A percentile compares a stretch with the other conserved stretches of the same genome.
Evolutionary conservation across 2,797 vertebrate species (phyloP).

Genomic region (Poecile montanus): DNA sequence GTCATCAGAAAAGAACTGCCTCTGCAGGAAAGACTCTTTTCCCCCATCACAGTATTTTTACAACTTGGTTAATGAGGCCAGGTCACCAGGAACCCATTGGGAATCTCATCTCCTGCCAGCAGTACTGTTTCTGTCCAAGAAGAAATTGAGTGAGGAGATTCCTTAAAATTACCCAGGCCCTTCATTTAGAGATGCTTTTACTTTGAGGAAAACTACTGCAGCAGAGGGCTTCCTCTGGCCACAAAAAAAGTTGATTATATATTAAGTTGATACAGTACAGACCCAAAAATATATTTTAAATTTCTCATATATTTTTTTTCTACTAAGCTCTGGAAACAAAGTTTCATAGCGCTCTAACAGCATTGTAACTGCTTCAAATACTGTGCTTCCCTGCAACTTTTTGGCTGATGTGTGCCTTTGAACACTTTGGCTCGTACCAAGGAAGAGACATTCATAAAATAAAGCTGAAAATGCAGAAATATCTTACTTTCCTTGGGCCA

Average conservation of each 20-base stretch:
- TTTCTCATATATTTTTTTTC: not conserved
- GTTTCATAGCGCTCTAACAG: not conserved
- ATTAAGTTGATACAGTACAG: not conserved
- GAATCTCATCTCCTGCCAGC: not conserved
- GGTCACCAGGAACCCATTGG: not conserved
- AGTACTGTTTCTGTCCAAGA: not conserved
- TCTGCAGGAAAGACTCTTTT: not conserved
- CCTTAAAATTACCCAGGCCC: not conserved
- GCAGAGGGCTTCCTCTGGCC: not conserved
- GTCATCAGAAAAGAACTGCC: not conserved
- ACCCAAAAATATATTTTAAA: not conserved
- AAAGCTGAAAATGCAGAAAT: constrained; percentile 14
- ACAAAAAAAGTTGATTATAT: not conserved
- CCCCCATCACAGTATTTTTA: not conserved
- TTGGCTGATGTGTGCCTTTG: not conserved
- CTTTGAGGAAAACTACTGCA: not conserved
- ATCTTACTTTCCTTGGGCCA: not conserved
- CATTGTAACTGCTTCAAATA: not conserved
- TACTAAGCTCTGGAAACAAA: not conserved
- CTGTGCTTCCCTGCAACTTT: not conserved
- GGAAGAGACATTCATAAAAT: not conserved
- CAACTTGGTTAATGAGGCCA: constrained; percentile 16
- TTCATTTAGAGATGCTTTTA: not conserved
- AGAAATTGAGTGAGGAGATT: not conserved
- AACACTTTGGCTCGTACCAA: not conserved